Evolutionary conservation across 2,113 vertebrate species (phyloP).

Genomic region (Aplodontia rufa): DNA sequence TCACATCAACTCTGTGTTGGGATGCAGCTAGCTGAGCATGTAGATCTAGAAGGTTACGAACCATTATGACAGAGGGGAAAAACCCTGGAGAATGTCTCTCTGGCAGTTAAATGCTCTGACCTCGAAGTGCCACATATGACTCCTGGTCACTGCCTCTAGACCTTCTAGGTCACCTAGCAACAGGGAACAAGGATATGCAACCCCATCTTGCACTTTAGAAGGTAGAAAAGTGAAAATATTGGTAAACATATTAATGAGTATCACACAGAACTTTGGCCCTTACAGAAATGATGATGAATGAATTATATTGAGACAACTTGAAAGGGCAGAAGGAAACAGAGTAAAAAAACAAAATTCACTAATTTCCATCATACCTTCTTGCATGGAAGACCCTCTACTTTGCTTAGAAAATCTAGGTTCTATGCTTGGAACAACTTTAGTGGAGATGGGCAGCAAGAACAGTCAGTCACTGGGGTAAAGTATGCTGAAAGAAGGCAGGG

Average conservation of each 20-base stretch:
- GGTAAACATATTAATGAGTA: background rate
- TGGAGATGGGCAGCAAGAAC: background rate
- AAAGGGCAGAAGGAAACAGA: background rate
- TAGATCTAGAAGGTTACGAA: background rate
- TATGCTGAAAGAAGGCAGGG: background rate
- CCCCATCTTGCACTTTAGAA: background rate
- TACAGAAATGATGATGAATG: background rate
- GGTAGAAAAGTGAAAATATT: background rate
- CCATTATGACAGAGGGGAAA: background rate
- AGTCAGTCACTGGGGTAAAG: background rate
- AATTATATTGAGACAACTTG: background rate
- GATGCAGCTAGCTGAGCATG: background rate
- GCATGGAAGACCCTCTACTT: background rate
- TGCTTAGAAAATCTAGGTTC: background rate
- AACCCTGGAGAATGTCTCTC: background rate
- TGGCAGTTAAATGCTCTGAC: background rate
- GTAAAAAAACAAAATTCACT: background rate
- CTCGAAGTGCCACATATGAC: background rate
- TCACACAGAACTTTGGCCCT: background rate
- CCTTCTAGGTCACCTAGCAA: background rate
- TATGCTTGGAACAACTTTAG: background rate
- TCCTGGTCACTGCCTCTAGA: conserved; percentile 1
- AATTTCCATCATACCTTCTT: background rate
- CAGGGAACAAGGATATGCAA: background rate
- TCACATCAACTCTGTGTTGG: background rate